Conservation (phyloP, 2,113 vertebrate species). For the Chlamydotis undulata region DNA sequence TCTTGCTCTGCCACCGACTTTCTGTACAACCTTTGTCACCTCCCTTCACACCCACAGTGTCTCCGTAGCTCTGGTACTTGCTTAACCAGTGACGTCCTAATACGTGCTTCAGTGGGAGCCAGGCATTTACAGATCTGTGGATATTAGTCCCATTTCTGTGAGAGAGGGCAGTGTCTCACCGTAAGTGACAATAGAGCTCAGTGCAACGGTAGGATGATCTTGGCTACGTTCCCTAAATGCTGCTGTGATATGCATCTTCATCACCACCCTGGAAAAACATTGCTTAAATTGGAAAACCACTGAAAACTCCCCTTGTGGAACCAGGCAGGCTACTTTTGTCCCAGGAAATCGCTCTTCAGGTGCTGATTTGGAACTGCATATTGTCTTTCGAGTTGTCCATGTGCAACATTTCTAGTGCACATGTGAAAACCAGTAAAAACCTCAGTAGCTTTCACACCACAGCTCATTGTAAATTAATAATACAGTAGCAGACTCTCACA, state of each 20-base stretch:
- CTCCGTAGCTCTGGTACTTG: background rate
- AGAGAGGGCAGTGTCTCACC: slow-evolving; percentile 7
- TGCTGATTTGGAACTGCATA: background rate
- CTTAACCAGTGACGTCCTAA: background rate
- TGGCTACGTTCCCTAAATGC: background rate
- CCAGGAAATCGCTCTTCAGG: background rate
- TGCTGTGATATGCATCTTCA: background rate
- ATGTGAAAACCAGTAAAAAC: background rate
- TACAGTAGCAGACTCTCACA: background rate
- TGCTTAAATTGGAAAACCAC: background rate
- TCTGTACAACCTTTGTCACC: background rate
- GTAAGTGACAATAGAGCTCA: background rate
- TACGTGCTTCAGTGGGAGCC: background rate
- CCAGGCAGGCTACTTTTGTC: background rate
- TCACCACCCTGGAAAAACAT: background rate
- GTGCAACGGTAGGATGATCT: background rate
- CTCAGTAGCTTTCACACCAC: background rate
- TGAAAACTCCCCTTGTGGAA: background rate
- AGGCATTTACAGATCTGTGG: background rate
- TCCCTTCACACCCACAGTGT: background rate
- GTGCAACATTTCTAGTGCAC: background rate
- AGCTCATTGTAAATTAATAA: background rate
- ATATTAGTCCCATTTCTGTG: background rate
- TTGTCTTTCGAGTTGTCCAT: background rate
- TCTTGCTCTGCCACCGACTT: background rate